phyloP scores from a whole-genome alignment of 1,140 invertebrate species.

The Rhopalosiphum maidis region DNA sequence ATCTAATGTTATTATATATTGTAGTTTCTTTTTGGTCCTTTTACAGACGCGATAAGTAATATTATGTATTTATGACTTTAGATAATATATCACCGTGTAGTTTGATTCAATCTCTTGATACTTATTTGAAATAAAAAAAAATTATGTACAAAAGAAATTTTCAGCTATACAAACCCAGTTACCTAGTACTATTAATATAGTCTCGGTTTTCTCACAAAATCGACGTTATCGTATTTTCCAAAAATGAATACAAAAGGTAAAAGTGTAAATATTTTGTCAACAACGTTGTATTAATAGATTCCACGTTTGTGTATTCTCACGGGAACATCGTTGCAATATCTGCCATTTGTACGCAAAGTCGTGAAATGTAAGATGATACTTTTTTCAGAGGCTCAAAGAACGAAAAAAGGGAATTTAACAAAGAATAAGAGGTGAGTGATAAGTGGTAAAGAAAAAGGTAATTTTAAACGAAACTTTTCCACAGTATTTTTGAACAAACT shows the following conservation, averaged over 20 bases:
- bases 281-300: background rate
- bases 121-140: background rate
- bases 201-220: background rate
- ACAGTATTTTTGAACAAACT: background rate
- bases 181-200: too few relatives aligned
- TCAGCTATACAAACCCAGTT: background rate
- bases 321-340: background rate
- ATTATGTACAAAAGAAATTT: background rate
- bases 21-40: background rate
- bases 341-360: background rate
- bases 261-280: slow-evolving; percentile 12
- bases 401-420: background rate
- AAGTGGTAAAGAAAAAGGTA: slow-evolving; percentile 10
- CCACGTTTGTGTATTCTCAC: background rate
- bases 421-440: background rate
- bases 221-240: background rate
- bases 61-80: background rate
- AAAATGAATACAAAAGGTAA: background rate
- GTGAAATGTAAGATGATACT: slow-evolving; percentile 31
- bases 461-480: slow-evolving; percentile 25
- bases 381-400: background rate
- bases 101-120: background rate
- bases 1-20: slow-evolving; percentile 5
- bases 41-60: background rate
- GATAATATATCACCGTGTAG: background rate